Percentiles rank a stretch among this genome's conserved stretches.
These are phyloP conservation scores for Trichoplusia ni DNA, from an alignment of 1,140 invertebrate genomes.

Conservation along the genomic window DNA sequence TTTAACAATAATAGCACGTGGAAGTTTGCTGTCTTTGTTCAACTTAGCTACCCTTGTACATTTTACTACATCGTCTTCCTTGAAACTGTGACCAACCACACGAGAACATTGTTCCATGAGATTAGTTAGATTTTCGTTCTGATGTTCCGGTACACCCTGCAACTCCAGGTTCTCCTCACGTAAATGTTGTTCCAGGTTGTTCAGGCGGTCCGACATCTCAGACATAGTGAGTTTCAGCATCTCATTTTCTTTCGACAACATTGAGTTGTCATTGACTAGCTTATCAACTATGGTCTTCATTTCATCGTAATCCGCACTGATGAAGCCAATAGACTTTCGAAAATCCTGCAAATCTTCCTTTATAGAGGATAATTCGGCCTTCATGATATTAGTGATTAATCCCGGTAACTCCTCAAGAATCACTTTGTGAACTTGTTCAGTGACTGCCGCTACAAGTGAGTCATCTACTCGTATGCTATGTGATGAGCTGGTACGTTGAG, in stretches of 20 bases:
- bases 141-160: conserved; percentile 25
- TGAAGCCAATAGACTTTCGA: not conserved
- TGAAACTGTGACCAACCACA: not conserved
- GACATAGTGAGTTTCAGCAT: not conserved
- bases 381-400: not conserved
- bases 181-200: conserved; percentile 76
- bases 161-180: conserved; percentile 28
- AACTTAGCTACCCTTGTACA: conserved; percentile 29
- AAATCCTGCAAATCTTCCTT: not conserved
- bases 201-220: not conserved
- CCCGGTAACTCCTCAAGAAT: not conserved
- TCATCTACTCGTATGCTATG: not conserved
- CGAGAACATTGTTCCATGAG: not conserved
- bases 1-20: conserved; percentile 15
- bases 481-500: not conserved
- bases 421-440: not conserved
- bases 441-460: not conserved
- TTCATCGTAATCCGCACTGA: not conserved
- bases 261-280: not conserved
- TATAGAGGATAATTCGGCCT: not conserved
- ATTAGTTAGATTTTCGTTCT: conserved; percentile 14
- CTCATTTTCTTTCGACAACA: not conserved
- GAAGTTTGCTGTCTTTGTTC: conserved; percentile 24
- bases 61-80: conserved; percentile 17
- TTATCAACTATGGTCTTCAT: not conserved